Base-by-base conservation (phyloP, 35 echinoderm and acorn worm species). In the Ophiothrix spiculata region DNA sequence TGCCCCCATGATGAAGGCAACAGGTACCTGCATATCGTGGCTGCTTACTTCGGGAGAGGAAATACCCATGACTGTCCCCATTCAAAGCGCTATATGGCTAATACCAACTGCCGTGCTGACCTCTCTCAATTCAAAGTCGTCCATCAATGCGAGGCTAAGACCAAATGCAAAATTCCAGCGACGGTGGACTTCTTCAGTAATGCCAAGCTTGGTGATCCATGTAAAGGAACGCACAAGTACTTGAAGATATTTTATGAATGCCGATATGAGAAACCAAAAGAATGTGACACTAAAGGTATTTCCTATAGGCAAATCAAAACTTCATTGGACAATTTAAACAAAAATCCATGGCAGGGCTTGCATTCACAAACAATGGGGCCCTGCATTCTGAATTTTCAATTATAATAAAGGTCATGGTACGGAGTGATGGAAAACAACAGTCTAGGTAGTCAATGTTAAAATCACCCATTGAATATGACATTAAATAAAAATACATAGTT, bases 11-110 rank as follows among this genome's bases (percentile, higher is more conserved):
- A 69, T n/a, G 60, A 69, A 69, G 60, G 60, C 6, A n/a, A 69
- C 60, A 69, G 60, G 23, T 69, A 69, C 25, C 60, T 69, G 16
- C 60, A 69, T n/a, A 69, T 69, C 60, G 60, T 69, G 60, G 60
- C 16, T 25, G 60, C 60, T 12, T 69, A 12, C 23, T 69, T 69
- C 29, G 60, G 60, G 3, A 69, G 60, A n/a, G 60, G 60, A 10
- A 69, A 69, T 28, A 12, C 60, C 6, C 60, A 69, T n/a, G 60
- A 69, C 60, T 69, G 60, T 28, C 60, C 60, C 3, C 60, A 69
- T n/a, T 10, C 60, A 4, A 15, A 25, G 4, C 17, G 23, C 17
- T 69, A 69, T 28, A 69, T 69, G 60, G 29, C 3, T 4, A 69
- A 69, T 28, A 69, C 60, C 25, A 69, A n/a, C 25, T n/a, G 60